Base-by-base conservation (phyloP, 2,113 vertebrate species). In the Melanocharis versteri region DNA sequence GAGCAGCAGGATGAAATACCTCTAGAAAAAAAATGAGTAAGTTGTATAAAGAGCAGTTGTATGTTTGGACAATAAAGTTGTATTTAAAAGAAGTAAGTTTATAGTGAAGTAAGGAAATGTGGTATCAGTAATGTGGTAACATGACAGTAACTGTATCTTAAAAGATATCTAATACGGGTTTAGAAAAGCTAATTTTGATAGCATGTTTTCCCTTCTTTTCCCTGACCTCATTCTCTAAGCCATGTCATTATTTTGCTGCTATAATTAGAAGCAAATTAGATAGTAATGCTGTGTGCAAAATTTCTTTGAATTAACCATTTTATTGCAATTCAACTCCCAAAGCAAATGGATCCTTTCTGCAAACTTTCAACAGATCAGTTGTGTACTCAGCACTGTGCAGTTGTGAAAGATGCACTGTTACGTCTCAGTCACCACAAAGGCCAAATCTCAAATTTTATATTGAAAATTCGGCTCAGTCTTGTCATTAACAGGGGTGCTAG, bases 401-500 rank as follows among this genome's bases (percentile, higher is more conserved):
- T 28, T 35, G 11, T 48, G 56, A 50, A 75, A 50, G 70, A 56
- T 62, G 20, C 27, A 6, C 23, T 37, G 0, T 54, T 62, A 6
- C 12, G 6, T 53, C 28, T 58, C 39, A 19, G 51, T 35, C 23
- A 18, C 31, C 50, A 51, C 51, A 78, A 44, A 90, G 20, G 44
- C 35, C 15, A 31, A 48, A 61, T 72, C 26, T 39, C 12, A 19
- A 22, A 39, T 54, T 88, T 50, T 39, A 4, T 42, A 8, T 2
- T 62, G 56, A 60, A 81, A 64, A 75, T 81, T 82, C 10, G 1
- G 11, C 31, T 86, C 39, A 44, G n/a, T 47, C 19, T 39, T 64
- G 21, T 54, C 1, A 0, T 62, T 75, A 28, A 28, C 0, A 12
- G 40, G 28, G 23, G 15, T 61, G 8, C 45, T 57, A 17, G 37